These are phyloP conservation scores for Anarrhichthys ocellatus DNA, from an alignment of 2,113 vertebrate species.

Conservation along the genomic window DNA sequence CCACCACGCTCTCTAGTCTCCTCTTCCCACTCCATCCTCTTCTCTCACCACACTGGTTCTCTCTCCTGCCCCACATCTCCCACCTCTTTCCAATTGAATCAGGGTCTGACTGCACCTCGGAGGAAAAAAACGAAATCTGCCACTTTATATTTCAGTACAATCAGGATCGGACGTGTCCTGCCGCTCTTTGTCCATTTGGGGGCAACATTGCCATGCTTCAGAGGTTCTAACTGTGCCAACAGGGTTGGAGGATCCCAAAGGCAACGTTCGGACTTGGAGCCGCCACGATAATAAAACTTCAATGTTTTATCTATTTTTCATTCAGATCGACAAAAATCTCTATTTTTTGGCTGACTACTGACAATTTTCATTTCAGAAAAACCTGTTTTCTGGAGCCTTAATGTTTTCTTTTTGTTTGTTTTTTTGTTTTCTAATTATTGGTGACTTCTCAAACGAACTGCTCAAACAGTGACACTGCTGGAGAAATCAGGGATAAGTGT, in stretches of 20 bases:
- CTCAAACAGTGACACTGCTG: slow-evolving; percentile 81
- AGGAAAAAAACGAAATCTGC: slow-evolving; percentile 70
- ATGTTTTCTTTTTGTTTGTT: slow-evolving; percentile 64
- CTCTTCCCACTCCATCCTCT: slow-evolving; percentile 69
- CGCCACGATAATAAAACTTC: slow-evolving; percentile 75
- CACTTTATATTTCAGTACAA: slow-evolving; percentile 82
- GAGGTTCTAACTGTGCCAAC: slow-evolving; percentile 80
- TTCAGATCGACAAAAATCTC: slow-evolving; percentile 80
- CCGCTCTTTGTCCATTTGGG: slow-evolving; percentile 77
- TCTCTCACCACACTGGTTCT: slow-evolving; percentile 76
- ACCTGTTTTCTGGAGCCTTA: slow-evolving; percentile 82
- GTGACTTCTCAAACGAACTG: slow-evolving; percentile 81
- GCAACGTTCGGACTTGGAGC: slow-evolving; percentile 78
- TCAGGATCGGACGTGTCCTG: slow-evolving; percentile 79
- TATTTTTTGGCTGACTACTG: slow-evolving; percentile 84
- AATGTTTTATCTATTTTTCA: slow-evolving; percentile 83
- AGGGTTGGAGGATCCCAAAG: slow-evolving; percentile 78
- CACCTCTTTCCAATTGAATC: slow-evolving; percentile 74
- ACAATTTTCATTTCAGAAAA: slow-evolving; percentile 83
- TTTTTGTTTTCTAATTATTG: slow-evolving; percentile 69
- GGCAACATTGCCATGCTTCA: slow-evolving; percentile 80
- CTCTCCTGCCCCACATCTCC: slow-evolving; percentile 53
- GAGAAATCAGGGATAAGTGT: slow-evolving; percentile 83
- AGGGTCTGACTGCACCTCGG: slow-evolving; percentile 80
- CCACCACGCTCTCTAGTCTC: slow-evolving; percentile 66